Evolutionary conservation across 2,113 vertebrate species (phyloP).

Genomic region (Myotis brandtii): DNA sequence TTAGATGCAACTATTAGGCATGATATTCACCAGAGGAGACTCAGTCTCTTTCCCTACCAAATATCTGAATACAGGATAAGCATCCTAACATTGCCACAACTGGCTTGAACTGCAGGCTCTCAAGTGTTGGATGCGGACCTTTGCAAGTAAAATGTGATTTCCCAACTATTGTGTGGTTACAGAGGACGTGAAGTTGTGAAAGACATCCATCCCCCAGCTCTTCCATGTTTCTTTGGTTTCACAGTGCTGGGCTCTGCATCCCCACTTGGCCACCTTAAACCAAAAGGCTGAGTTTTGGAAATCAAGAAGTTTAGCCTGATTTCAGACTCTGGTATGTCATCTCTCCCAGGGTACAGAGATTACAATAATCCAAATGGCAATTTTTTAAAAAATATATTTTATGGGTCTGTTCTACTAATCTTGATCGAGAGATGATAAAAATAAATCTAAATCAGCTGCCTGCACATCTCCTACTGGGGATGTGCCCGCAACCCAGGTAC

Average conservation of each 20-base stretch:
- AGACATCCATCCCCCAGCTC: conserved; percentile 64
- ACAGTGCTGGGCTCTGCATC: conserved; percentile 25
- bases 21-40: conserved; percentile 28
- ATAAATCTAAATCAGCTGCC: too few species aligned
- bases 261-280: conserved; percentile 61
- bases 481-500: too few species aligned
- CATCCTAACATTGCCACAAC: conserved; percentile 38
- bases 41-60: conserved; percentile 51
- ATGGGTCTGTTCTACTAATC: neutral
- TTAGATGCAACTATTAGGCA: conserved; percentile 72
- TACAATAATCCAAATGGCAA: too few species aligned
- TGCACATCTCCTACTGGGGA: too few species aligned
- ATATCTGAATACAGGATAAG: neutral
- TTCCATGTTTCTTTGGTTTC: neutral
- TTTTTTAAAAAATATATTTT: too few species aligned
- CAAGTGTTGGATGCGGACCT: conserved; percentile 66
- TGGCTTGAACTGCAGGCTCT: conserved; percentile 76
- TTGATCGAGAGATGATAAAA: too few species aligned
- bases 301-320: conserved; percentile 91
- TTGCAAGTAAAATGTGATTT: conserved; percentile 57
- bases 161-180: conserved; percentile 51
- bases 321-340: conserved; percentile 87
- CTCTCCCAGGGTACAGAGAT: neutral
- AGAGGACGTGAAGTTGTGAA: conserved; percentile 50
- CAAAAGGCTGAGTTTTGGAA: conserved; percentile 93